Evolutionary conservation across 2,113 vertebrate genomes (phyloP).

Genomic region (Haemorhous mexicanus): DNA sequence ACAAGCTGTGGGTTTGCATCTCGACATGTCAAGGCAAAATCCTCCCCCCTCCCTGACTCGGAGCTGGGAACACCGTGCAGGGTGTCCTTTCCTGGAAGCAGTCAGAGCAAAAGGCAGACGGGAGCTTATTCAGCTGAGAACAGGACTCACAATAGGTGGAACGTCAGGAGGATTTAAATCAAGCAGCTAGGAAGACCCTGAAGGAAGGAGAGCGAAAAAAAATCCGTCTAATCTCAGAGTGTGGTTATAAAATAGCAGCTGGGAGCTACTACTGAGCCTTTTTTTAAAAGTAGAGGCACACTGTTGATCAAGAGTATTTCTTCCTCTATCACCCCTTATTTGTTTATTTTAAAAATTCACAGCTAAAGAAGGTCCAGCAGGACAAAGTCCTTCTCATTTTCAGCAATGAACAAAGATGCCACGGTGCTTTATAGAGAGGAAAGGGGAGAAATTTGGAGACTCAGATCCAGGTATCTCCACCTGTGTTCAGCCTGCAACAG

Average conservation of each 20-base stretch:
- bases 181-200: background rate
- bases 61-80: background rate
- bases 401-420: no score
- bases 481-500: background rate
- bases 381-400: background rate
- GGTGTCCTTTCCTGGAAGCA: conserved; percentile 28
- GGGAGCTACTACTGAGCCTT: background rate
- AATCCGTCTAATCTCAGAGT: background rate
- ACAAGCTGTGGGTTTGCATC: background rate
- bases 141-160: conserved; percentile 26
- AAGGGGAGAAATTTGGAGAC: background rate
- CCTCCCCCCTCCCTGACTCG: background rate
- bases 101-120: background rate
- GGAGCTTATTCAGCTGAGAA: conserved; percentile 29
- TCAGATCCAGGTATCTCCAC: background rate
- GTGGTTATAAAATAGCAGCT: background rate
- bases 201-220: background rate
- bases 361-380: background rate
- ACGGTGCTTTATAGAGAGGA: background rate
- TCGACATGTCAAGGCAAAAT: background rate
- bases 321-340: background rate
- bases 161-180: conserved; percentile 65
- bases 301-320: background rate
- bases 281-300: background rate
- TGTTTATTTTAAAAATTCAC: background rate